phyloP scores from a whole-genome alignment of 2,797 vertebrate genomes.

The Gadopsis bispinosus region DNA sequence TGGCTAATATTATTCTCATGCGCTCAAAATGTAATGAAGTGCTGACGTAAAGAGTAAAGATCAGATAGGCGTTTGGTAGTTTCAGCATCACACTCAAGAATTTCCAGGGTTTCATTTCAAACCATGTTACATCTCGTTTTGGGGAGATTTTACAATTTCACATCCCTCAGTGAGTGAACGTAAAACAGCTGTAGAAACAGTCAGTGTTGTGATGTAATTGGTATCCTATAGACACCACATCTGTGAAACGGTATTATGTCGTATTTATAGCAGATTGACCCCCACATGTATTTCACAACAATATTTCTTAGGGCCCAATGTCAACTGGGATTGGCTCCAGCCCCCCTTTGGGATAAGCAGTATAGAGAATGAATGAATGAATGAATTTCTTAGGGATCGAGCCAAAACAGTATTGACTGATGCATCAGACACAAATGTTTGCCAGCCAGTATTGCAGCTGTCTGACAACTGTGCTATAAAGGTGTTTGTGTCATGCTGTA shows the following conservation, averaged over 20 bases:
- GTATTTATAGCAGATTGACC: slow-evolving; percentile 36
- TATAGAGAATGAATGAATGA: too few species aligned
- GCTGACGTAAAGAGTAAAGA: neutral
- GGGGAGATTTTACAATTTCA: neutral
- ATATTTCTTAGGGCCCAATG: slow-evolving; percentile 19
- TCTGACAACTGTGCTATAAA: neutral
- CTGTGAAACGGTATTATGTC: slow-evolving; percentile 3
- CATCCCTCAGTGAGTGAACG: neutral
- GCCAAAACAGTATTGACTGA: slow-evolving; percentile 19
- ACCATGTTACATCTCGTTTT: neutral
- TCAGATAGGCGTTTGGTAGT: neutral
- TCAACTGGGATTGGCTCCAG: too few species aligned
- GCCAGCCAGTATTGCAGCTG: neutral
- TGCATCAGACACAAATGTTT: slow-evolving; percentile 24
- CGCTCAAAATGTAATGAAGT: neutral
- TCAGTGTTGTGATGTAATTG: neutral
- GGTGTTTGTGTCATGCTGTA: neutral
- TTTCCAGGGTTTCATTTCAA: neutral
- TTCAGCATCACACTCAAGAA: neutral
- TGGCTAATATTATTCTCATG: neutral
- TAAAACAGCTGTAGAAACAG: neutral
- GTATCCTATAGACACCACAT: neutral
- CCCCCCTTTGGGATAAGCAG: too few species aligned
- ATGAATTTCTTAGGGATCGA: neutral
- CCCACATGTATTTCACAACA: slow-evolving; percentile 41